Evolutionary conservation across 2,113 vertebrate species (phyloP), one percentile per base, ranked within the genome.

Genomic region (Oxyura jamaicensis): DNA sequence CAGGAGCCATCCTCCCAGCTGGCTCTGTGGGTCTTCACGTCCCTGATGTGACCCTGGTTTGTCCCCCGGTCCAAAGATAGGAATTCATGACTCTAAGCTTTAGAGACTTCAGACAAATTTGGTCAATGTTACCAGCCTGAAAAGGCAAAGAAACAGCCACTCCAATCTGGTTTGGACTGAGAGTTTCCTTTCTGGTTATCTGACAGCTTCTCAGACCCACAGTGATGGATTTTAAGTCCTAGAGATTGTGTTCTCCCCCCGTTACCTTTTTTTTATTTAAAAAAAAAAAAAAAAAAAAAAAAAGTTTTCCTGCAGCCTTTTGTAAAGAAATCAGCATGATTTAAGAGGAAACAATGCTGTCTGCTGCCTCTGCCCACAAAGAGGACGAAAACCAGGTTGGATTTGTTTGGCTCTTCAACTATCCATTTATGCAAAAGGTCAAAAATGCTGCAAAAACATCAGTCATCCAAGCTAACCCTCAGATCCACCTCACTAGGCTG

Each of bases 291-390:
- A 39, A 26, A 28, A 53, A 52, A 52, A 23, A 52, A 52, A 28
- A 18, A 75, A 20, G 28, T 73, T 82, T 67, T 76, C 36, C 80
- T 77, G 41, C 52, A 71, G 68, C 23, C 59, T 66, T 92, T 86
- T 92, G 65, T 86, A 66, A 91, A 75, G 63, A 66, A 69, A 76
- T 46, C 75, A 88, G 59, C 66, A 90, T 83, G 71, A 66, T 86
- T 73, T 90, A 41, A 60, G 72, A 90, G 59, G 68, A 73, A 76
- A 35, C 67, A 91, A 80, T 79, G 39, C 53, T 80, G 59, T 93
- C 36, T 73, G 39, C 69, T 92, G 39, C 39, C 79, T 88, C 72
- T 93, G 52, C 69, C 52, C 68, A 83, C 63, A 68, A 52, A 75
- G 48, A 91, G 66, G 71, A 78, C 60, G 79, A 67, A 93, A 91